Evolutionary conservation across 2,888 invertebrate genomes (phyloP), one percentile per base, ranked within the genome.

Genomic region (Cyclophora albipunctata): DNA sequence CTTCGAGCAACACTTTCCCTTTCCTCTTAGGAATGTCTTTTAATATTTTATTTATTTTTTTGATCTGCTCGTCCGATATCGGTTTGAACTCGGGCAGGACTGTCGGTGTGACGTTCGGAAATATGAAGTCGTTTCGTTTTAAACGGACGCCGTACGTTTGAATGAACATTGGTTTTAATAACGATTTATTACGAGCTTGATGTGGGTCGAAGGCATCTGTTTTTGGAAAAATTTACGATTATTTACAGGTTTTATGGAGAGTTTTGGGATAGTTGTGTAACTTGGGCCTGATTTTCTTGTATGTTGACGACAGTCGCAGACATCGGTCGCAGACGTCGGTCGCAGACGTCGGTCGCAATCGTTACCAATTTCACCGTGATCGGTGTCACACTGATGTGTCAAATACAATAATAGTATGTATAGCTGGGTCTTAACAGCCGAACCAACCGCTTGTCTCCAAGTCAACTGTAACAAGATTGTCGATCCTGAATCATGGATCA

Each of bases 161-260:
- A 60, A 87, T 63, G 57, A 87, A 87, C 87, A 87, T 87, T 0
- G 86, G 87, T 68, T 84, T 87, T 62, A 73, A 64, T 54, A 73
- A 64, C 43, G 55, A 57, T 66, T 54, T 66, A 71, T 69, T 63
- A 60, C 52, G 83, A 85, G 85, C 85, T 81, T 82, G 86, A 76
- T 78, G 84, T 81, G 72, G 81, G 62, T 75, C 84, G 81, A 73
- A 82, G 84, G 81, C 86, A 87, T 86, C 87, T 88, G 87, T 84
- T 68, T 57, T 78, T 78, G 75, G 69, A 71, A 59, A 68, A 65
- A 71, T 68, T 37, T 20, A 20, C 52, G 53, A 63, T 63, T 66
- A 62, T 60, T 60, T 56, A 60, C 58, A 68, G 55, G 55, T 52
- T 57, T 59, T 41, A 34, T 58, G 57, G 54, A 55, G 52, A 50